phyloP scores from a whole-genome alignment of 2,797 vertebrate species.

The Hydrolagus colliei region DNA sequence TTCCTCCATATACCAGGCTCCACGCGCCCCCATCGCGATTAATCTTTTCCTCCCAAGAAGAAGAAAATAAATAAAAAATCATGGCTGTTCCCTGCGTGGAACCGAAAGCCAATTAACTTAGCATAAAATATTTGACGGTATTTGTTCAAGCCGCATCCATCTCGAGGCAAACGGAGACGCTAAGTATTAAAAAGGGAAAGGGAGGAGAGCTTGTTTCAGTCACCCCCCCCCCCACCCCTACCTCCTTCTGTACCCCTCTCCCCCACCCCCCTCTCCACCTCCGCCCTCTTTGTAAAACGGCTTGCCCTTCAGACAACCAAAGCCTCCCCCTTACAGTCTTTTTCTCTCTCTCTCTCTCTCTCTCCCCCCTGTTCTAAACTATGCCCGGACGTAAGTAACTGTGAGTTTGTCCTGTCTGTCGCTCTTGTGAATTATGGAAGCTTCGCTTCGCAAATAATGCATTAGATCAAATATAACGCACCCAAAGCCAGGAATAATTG shows the following conservation, averaged over 20 bases:
- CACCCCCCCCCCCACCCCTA: too few species aligned
- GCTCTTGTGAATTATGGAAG: background rate
- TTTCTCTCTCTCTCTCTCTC: too few species aligned
- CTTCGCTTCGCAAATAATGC: background rate
- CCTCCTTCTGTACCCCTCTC: too few species aligned
- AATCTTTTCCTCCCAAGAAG: conserved; percentile 16
- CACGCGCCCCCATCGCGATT: conserved; percentile 3
- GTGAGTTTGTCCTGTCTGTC: too few species aligned
- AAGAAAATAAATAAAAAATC: conserved; percentile 31
- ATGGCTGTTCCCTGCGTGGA: conserved; percentile 26
- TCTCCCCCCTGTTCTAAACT: too few species aligned
- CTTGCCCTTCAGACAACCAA: too few species aligned
- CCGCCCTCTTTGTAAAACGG: too few species aligned
- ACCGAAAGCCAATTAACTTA: conserved; percentile 36
- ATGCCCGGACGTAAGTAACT: too few species aligned
- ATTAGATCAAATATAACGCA: background rate
- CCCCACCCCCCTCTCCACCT: too few species aligned
- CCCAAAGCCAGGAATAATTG: conserved; percentile 16
- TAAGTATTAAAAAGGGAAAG: background rate
- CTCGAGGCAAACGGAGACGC: background rate
- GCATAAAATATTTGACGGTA: conserved; percentile 33
- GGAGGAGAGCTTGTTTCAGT: background rate
- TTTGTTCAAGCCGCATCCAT: conserved; percentile 4
- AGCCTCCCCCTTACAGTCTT: too few species aligned
- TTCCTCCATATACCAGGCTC: conserved; percentile 37